phyloP scores from a whole-genome alignment of 2,888 invertebrate species.

The Calliopum simillimum region DNA sequence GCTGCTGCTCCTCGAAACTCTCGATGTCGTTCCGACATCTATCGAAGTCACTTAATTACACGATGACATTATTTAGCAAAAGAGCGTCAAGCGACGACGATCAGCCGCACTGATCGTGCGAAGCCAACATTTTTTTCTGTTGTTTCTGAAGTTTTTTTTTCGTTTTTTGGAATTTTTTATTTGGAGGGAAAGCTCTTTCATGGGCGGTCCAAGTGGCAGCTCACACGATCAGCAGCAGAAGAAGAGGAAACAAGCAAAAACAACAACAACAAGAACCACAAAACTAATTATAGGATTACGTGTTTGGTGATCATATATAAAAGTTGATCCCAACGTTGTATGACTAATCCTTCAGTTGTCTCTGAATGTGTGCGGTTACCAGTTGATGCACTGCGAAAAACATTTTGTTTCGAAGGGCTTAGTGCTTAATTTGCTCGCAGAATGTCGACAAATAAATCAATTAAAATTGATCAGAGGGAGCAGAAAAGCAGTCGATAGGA shows the following conservation, averaged over 20 bases:
- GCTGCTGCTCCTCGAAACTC: neutral
- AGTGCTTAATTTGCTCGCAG: too few species aligned
- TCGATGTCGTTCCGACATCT: neutral
- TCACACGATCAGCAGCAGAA: neutral
- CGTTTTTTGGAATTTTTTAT: neutral
- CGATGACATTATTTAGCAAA: constrained; percentile 45
- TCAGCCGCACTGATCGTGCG: constrained; percentile 40
- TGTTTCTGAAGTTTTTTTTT: neutral
- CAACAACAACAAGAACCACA: neutral
- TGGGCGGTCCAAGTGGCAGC: constrained; percentile 25
- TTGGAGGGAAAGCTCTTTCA: neutral
- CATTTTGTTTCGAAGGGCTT: too few species aligned
- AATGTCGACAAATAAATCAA: too few species aligned
- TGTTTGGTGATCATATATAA: constrained; percentile 42
- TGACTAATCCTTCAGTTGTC: constrained; percentile 38
- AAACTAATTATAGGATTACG: constrained; percentile 49
- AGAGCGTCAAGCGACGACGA: constrained; percentile 36
- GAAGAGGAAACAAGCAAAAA: neutral
- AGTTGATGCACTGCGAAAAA: neutral
- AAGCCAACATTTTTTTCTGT: constrained; percentile 28
- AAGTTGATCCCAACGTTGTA: constrained; percentile 31
- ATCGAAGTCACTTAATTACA: constrained; percentile 38
- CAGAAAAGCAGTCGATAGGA: too few species aligned
- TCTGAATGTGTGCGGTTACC: neutral
- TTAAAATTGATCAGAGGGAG: too few species aligned